Conservation (phyloP, 2,888 invertebrate genomes). For the Zygothrica quintamaculata region DNA sequence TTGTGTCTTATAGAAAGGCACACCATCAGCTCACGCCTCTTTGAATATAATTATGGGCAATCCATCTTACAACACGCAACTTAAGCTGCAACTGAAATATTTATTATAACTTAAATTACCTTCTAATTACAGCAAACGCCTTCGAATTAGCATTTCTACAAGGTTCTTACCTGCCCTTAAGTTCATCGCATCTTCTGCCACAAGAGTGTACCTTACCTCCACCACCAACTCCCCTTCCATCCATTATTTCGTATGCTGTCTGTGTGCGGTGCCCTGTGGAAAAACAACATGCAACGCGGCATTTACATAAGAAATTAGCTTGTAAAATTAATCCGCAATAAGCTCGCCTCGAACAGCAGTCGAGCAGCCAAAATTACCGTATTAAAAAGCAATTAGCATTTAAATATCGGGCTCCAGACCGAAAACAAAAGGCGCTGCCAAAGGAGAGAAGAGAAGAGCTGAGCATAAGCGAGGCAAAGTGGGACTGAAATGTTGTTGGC, state of each 20-base stretch:
- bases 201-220: not conserved
- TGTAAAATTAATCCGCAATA: constrained; percentile 83
- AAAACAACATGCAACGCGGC: constrained; percentile 64
- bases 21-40: constrained; percentile 26
- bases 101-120: constrained; percentile 80
- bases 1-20: constrained; percentile 3
- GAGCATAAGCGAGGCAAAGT: too few relatives aligned
- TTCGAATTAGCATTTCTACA: constrained; percentile 70
- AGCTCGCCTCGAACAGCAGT: constrained; percentile 67
- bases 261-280: constrained; percentile 33
- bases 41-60: constrained; percentile 15
- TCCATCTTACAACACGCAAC: constrained; percentile 12
- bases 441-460: not conserved
- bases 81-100: constrained; percentile 75
- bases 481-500: not conserved
- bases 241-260: too few relatives aligned
- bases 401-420: constrained; percentile 58
- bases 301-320: constrained; percentile 84
- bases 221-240: too few relatives aligned
- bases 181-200: not conserved
- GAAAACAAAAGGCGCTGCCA: constrained; percentile 41
- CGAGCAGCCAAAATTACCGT: constrained; percentile 71
- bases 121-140: constrained; percentile 80
- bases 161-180: constrained; percentile 56
- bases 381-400: constrained; percentile 84